These are phyloP conservation scores for Phalangium opilio DNA, from an alignment of 2,888 invertebrate genomes.

Conservation along the genomic window DNA sequence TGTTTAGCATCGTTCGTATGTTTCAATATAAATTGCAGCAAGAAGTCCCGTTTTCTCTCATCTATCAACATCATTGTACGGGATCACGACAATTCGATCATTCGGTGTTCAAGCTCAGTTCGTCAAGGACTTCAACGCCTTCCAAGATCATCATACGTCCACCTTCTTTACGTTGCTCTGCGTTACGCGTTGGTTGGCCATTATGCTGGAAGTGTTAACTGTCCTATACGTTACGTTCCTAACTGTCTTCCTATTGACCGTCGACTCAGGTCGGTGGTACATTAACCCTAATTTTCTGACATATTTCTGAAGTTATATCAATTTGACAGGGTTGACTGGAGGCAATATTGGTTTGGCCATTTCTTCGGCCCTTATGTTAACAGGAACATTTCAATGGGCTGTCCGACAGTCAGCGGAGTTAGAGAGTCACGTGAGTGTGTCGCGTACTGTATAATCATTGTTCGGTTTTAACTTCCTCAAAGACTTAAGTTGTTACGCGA, in stretches of 20 bases:
- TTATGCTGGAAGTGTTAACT: conserved; percentile 77
- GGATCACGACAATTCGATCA: conserved; percentile 20
- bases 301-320: no score
- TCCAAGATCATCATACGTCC: conserved; percentile 60
- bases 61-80: conserved; percentile 21
- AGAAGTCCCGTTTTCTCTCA: conserved; percentile 23
- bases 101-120: conserved; percentile 65
- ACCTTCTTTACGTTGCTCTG: conserved; percentile 80
- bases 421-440: conserved; percentile 29
- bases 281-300: no score
- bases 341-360: conserved; percentile 55
- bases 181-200: conserved; percentile 79
- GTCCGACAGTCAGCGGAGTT: conserved; percentile 37
- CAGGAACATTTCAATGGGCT: conserved; percentile 38
- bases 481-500: no score
- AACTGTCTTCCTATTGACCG: conserved; percentile 48
- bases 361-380: conserved; percentile 42
- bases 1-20: no score
- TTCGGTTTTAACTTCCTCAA: no score
- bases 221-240: conserved; percentile 69
- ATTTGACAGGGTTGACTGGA: conserved; percentile 27
- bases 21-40: no score
- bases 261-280: no score
- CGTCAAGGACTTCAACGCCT: conserved; percentile 31
- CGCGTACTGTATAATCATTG: background rate